phyloP scores from a whole-genome alignment of 2,888 invertebrate genomes.

The Diaphora mendica region DNA sequence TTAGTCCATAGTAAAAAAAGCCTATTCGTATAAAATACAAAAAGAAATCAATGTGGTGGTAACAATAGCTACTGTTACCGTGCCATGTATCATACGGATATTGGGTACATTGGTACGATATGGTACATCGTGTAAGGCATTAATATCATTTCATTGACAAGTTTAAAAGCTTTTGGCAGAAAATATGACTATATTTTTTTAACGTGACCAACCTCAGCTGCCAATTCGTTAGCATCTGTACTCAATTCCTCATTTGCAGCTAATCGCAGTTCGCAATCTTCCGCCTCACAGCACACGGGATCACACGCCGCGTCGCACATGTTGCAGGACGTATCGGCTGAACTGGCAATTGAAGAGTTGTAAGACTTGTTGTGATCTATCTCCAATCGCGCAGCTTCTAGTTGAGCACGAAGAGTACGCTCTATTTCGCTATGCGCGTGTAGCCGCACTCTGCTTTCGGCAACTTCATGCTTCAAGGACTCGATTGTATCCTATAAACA shows the following conservation, averaged over 20 bases:
- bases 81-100: not conserved
- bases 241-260: constrained; percentile 78
- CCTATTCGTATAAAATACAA: no score
- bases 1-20: not conserved
- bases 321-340: constrained; percentile 57
- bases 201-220: constrained; percentile 72
- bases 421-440: constrained; percentile 82
- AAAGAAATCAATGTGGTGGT: no score
- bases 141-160: not conserved
- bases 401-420: constrained; percentile 79
- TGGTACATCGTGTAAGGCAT: not conserved
- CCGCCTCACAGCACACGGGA: constrained; percentile 75
- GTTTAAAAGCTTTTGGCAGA: not conserved
- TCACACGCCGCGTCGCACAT: constrained; percentile 81
- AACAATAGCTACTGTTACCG: no score
- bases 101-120: no score
- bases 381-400: constrained; percentile 78
- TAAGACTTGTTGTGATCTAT: constrained; percentile 55
- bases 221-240: constrained; percentile 79
- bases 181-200: not conserved
- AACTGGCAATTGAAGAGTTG: constrained; percentile 41
- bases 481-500: constrained; percentile 79
- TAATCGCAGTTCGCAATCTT: constrained; percentile 72
- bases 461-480: constrained; percentile 80
- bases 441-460: constrained; percentile 77